Base-by-base conservation (phyloP, 2,888 invertebrate genomes). In the Prenolepis imparis region DNA sequence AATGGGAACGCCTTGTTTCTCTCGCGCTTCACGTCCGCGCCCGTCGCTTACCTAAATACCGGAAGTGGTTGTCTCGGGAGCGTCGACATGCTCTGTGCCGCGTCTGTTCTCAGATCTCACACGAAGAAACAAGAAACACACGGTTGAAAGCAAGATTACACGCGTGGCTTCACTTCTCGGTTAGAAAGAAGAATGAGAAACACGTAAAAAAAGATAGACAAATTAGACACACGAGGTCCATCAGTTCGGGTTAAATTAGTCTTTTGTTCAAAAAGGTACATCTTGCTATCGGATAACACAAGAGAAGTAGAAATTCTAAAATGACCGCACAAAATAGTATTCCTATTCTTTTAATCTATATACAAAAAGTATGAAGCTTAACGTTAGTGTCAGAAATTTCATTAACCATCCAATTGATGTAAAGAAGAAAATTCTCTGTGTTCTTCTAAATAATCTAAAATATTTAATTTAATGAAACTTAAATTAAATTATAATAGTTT, bases 1-100 rank as follows among this genome's bases (percentile, higher is more conserved):
- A 90, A 89, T 84, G 64, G 82, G 64, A 63, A 28, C 52, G 36
- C 81, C 73, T 80, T 75, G 63, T 77, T 72, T 44, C 68, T 66
- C 66, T 59, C 66, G 64, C 73, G 83, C 52, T 11, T 32, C 55
- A 12, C 36, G 59, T 57, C 78, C 81, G 74, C 81, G 74, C 80
- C n/a, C 84, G 84, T 82, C 88, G 85, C 88, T 87, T 88, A 89
- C 87, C 90, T 92, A 91, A 92, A 92, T 91, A 90, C 90, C 92
- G 92, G 92, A 92, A 91, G 91, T 88, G 88, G 83, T 92, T 92
- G 84, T 77, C 88, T 89, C 63, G 77, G 88, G 85, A 90, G 82
- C 82, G 86, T 81, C 88, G 88, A 84, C 87, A 87, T 88, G 41
- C 87, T 87, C 82, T 48, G 44, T 70, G 21, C 59, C 57, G 70